A percentile compares a stretch with the other conserved stretches of the same genome.
phyloP scores from a whole-genome alignment of 1,140 invertebrate species.

The Onthophagus taurus region DNA sequence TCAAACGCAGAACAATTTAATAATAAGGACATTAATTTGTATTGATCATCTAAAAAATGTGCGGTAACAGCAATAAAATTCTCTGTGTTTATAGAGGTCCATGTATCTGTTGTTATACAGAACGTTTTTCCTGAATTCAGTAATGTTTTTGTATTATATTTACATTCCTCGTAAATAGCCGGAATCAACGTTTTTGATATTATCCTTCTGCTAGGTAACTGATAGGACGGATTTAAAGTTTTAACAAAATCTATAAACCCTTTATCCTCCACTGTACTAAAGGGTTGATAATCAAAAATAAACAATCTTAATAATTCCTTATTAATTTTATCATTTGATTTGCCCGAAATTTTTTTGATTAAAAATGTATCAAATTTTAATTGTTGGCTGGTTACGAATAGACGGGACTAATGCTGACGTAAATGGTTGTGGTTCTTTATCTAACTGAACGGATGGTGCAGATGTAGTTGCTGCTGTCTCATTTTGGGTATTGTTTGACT shows the following conservation, averaged over 20 bases:
- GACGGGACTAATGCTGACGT: too few species aligned
- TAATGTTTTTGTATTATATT: slow-evolving; percentile 9
- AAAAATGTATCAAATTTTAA: too few species aligned
- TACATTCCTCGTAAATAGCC: slow-evolving; percentile 10
- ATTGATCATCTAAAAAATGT: slow-evolving; percentile 13
- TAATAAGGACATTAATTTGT: background rate
- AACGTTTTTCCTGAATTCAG: too few species aligned
- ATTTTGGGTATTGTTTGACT: too few species aligned
- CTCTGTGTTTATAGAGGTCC: slow-evolving; percentile 2
- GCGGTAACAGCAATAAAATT: slow-evolving; percentile 10
- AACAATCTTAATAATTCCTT: slow-evolving; percentile 10
- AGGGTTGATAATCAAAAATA: background rate
- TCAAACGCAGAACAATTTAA: background rate
- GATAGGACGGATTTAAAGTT: slow-evolving; percentile 6
- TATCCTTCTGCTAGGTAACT: background rate
- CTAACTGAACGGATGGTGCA: too few species aligned
- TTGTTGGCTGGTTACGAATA: too few species aligned
- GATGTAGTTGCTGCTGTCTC: too few species aligned
- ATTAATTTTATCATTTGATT: background rate
- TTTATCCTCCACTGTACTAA: background rate
- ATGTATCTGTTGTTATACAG: too few species aligned
- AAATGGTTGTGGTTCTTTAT: too few species aligned
- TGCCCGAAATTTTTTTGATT: too few species aligned
- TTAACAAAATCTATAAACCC: slow-evolving; percentile 4
- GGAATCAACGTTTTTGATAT: slow-evolving; percentile 4